A percentile compares a stretch with the other conserved stretches of the same genome.
phyloP scores from a whole-genome alignment of 2,113 vertebrate species.

The Cervus canadensis region DNA sequence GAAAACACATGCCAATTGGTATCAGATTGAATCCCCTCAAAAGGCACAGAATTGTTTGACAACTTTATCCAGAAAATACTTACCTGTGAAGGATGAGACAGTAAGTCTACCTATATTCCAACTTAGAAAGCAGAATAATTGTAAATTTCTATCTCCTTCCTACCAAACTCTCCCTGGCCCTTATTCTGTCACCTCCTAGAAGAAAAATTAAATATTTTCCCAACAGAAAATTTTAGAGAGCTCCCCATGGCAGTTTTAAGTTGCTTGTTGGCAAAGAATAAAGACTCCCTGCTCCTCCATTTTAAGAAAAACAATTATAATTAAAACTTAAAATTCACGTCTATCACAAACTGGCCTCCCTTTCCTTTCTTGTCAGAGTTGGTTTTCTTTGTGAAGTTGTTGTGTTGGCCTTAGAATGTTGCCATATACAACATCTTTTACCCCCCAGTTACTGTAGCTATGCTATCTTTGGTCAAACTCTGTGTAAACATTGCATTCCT shows the following conservation, averaged over 20 bases:
- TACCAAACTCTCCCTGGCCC: background rate
- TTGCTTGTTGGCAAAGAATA: background rate
- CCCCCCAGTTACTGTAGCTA: background rate
- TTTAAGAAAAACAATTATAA: background rate
- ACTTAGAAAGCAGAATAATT: background rate
- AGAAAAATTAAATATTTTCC: background rate
- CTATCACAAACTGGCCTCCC: background rate
- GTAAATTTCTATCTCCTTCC: background rate
- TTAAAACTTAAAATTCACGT: background rate
- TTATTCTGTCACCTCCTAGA: background rate
- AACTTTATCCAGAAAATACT: background rate
- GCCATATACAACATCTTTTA: background rate
- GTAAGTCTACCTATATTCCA: background rate
- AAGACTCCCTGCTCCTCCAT: background rate
- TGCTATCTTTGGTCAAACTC: background rate
- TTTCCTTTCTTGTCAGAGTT: background rate
- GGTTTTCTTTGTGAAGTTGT: background rate
- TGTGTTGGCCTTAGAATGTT: background rate
- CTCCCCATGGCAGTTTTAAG: background rate
- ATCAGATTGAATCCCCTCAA: background rate
- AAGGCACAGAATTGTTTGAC: background rate
- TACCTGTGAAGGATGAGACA: background rate
- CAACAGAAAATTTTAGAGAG: background rate
- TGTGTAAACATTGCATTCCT: background rate
- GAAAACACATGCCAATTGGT: background rate